phyloP scores from a whole-genome alignment of 2,888 invertebrate species.

The Drosophila crucigera region DNA sequence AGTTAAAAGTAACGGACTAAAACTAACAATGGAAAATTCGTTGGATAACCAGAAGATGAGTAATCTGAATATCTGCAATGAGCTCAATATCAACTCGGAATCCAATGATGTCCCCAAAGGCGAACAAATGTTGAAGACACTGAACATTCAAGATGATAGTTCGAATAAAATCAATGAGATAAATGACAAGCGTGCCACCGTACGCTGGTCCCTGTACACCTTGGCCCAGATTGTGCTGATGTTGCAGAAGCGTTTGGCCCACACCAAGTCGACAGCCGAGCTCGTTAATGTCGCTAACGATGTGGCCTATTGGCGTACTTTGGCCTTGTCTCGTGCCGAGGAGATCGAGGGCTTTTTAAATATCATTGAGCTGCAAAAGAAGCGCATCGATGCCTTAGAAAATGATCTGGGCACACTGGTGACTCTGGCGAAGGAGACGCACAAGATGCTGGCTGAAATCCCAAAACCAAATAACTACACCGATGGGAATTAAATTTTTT shows the following conservation, averaged over 20 bases:
- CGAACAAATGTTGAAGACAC: not conserved
- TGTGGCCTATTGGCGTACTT: constrained; percentile 40
- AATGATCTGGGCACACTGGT: constrained; percentile 41
- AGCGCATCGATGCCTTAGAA: constrained; percentile 45
- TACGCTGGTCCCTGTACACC: constrained; percentile 18
- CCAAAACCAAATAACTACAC: not conserved
- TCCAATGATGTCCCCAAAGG: not conserved
- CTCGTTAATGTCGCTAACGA: constrained; percentile 31
- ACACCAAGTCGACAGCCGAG: not conserved
- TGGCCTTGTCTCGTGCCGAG: constrained; percentile 44
- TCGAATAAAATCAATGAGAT: not conserved
- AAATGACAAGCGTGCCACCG: not conserved
- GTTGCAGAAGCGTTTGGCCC: constrained; percentile 23
- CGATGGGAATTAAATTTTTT: not conserved
- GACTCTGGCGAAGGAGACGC: constrained; percentile 41
- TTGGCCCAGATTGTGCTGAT: constrained; percentile 40
- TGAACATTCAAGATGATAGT: not conserved
- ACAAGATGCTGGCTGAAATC: constrained; percentile 34
- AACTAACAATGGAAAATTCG: not conserved
- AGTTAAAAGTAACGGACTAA: not conserved
- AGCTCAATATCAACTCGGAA: not conserved
- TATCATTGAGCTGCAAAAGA: constrained; percentile 43
- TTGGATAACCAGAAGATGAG: not conserved
- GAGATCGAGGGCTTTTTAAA: constrained; percentile 25
- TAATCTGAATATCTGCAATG: constrained; percentile 3